phyloP scores from a whole-genome alignment of 2,797 vertebrate species.

The Siniperca scherzeri region DNA sequence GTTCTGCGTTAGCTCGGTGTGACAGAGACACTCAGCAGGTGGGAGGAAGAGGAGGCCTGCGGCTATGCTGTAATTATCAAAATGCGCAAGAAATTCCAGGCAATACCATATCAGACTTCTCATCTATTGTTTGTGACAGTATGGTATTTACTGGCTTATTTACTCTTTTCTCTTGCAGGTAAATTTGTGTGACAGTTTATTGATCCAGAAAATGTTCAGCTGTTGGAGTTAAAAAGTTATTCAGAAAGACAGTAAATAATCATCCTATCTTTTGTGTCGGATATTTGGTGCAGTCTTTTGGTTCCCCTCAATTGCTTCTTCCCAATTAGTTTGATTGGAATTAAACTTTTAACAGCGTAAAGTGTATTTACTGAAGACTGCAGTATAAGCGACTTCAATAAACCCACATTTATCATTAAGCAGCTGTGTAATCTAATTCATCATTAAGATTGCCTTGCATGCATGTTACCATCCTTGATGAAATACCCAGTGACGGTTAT shows the following conservation, averaged over 20 bases:
- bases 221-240: constrained; percentile 39
- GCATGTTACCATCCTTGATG: constrained; percentile 63
- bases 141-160: constrained; percentile 45
- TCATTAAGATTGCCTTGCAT: constrained; percentile 60
- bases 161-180: constrained; percentile 32
- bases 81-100: constrained; percentile 21
- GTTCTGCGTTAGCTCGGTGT: constrained; percentile 27
- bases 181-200: constrained; percentile 46
- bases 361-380: constrained; percentile 40
- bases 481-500: constrained; percentile 64
- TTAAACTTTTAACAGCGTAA: constrained; percentile 35
- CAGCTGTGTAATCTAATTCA: constrained; percentile 54
- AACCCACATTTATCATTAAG: constrained; percentile 54
- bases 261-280: constrained; percentile 13
- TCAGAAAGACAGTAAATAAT: constrained; percentile 36
- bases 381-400: constrained; percentile 37
- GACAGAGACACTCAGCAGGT: constrained; percentile 50
- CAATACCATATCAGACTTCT: constrained; percentile 26
- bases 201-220: constrained; percentile 47
- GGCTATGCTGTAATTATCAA: background rate
- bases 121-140: constrained; percentile 43
- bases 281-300: constrained; percentile 20
- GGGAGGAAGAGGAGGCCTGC: constrained; percentile 12
- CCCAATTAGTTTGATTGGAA: constrained; percentile 46
- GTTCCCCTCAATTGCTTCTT: constrained; percentile 26